Conservation (phyloP, 2,888 invertebrate genomes). For the Euzetes globulus region DNA sequence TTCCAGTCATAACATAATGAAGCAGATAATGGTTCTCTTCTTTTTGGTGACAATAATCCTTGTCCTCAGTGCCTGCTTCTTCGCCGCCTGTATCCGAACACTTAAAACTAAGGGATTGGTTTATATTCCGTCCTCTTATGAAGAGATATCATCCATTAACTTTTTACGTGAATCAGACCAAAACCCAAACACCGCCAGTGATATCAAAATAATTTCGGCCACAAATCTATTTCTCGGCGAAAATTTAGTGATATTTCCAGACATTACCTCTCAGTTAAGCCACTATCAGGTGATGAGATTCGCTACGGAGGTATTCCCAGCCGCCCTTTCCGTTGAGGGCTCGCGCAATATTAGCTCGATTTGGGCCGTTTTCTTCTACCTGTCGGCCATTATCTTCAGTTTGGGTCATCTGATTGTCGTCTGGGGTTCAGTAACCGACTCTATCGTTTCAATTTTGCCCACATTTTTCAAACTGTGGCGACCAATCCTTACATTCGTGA, state of each 20-base stretch:
- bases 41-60: slow-evolving; percentile 66
- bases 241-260: slow-evolving; percentile 35
- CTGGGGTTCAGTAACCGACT: slow-evolving; percentile 83
- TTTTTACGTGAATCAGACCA: slow-evolving; percentile 1
- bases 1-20: slow-evolving; percentile 41
- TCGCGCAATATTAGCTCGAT: slow-evolving; percentile 69
- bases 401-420: slow-evolving; percentile 75
- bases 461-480: slow-evolving; percentile 66
- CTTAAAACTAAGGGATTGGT: slow-evolving; percentile 63
- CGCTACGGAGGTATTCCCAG: slow-evolving; percentile 82
- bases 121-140: slow-evolving; percentile 76
- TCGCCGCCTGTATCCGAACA: slow-evolving; percentile 72
- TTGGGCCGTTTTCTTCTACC: slow-evolving; percentile 80
- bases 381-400: slow-evolving; percentile 74
- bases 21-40: slow-evolving; percentile 53
- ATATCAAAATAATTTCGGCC: slow-evolving; percentile 32
- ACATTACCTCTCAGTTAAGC: slow-evolving; percentile 36
- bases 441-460: slow-evolving; percentile 70
- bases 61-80: slow-evolving; percentile 64
- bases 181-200: slow-evolving; percentile 11
- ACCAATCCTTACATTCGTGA: slow-evolving; percentile 71
- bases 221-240: slow-evolving; percentile 38
- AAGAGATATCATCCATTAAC: slow-evolving; percentile 52
- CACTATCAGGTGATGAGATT: slow-evolving; percentile 70
- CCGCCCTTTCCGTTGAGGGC: slow-evolving; percentile 68